Conservation (phyloP, 2,113 vertebrate genomes). For the Rhinolophus ferrumequinum region DNA sequence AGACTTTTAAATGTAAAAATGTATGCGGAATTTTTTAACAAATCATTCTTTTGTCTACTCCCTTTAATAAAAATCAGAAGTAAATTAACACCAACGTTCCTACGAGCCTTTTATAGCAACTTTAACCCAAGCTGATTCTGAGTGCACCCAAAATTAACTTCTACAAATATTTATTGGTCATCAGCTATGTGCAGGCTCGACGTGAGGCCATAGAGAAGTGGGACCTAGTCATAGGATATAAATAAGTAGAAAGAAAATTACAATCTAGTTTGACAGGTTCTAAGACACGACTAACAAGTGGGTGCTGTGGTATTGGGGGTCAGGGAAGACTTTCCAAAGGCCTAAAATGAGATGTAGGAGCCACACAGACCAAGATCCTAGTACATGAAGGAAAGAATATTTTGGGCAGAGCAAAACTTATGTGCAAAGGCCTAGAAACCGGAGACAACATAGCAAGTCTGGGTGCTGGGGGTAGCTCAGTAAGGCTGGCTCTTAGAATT, state of each 20-base stretch:
- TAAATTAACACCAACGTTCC: neutral
- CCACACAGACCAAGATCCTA: neutral
- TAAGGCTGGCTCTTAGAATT: neutral
- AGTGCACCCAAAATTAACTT: neutral
- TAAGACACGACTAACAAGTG: neutral
- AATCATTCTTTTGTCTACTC: neutral
- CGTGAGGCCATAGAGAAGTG: neutral
- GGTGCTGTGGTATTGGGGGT: neutral
- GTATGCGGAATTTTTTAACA: neutral
- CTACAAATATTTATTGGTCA: neutral
- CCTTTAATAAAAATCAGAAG: neutral
- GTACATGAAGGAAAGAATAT: neutral
- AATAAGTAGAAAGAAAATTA: neutral
- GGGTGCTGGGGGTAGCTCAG: too few relatives aligned
- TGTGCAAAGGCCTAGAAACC: neutral
- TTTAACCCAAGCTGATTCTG: neutral
- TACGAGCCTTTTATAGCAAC: neutral
- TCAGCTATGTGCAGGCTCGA: neutral
- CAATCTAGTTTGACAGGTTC: neutral
- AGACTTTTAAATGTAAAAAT: conserved; percentile 16
- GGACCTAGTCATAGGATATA: neutral
- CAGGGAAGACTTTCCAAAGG: neutral
- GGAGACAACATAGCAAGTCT: neutral
- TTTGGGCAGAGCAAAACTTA: neutral
- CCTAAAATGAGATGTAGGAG: neutral